Percentiles rank a stretch among this genome's conserved stretches.
phyloP scores from a whole-genome alignment of 2,888 invertebrate species.

The Tinea semifulvella region DNA sequence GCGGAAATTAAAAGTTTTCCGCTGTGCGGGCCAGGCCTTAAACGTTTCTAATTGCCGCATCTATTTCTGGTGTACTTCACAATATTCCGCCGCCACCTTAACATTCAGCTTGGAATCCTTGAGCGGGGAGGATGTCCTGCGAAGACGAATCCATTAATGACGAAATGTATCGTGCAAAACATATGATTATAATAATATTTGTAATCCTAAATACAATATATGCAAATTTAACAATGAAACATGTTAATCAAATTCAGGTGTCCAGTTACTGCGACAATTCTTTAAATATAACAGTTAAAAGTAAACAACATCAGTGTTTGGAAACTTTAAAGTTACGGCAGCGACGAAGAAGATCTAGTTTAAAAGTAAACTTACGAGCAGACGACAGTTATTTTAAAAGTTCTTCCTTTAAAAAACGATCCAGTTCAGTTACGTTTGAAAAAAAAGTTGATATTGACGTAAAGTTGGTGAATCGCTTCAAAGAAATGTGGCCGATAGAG shows the following conservation, averaged over 20 bases:
- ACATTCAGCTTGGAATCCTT: neutral
- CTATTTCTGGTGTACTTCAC: neutral
- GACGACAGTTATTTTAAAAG: conserved; percentile 6
- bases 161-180: no score
- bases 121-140: neutral
- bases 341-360: conserved; percentile 37
- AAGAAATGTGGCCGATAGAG: conserved; percentile 45
- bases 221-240: neutral
- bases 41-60: conserved; percentile 9
- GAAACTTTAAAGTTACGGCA: conserved; percentile 50
- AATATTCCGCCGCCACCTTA: neutral
- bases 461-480: conserved; percentile 27
- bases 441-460: neutral
- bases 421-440: neutral
- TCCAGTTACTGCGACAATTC: no score
- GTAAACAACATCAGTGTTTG: conserved; percentile 25
- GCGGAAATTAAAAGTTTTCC: no score
- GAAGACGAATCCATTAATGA: neutral
- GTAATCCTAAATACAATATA: neutral
- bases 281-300: neutral
- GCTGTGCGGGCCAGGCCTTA: no score
- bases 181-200: no score
- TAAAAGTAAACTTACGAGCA: neutral
- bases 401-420: neutral
- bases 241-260: neutral